A percentile compares a stretch with the other conserved stretches of the same genome.
Conservation (phyloP, 2,797 vertebrate genomes). For the Helicolenus hilgendorfi region DNA sequence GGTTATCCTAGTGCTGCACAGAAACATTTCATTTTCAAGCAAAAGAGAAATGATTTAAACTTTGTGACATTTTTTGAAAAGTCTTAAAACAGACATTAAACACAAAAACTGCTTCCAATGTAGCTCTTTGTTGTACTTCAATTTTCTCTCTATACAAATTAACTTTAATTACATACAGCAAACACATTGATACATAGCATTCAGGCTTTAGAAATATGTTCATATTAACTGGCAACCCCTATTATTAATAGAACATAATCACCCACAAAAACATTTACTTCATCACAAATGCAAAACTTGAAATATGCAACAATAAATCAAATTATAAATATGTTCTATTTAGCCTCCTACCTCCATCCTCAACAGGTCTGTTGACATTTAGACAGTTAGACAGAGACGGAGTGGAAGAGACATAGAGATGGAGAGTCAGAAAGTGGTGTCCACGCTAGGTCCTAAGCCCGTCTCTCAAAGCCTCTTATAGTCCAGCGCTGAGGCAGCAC, state of each 20-base stretch:
- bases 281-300: neutral
- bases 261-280: neutral
- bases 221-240: neutral
- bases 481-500: conserved; percentile 55
- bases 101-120: neutral
- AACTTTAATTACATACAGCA: neutral
- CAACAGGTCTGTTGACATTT: neutral
- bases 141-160: neutral
- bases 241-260: neutral
- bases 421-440: conserved; percentile 14
- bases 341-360: conserved; percentile 46
- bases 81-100: neutral
- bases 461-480: conserved; percentile 77
- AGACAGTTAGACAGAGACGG: neutral
- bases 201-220: neutral
- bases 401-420: neutral
- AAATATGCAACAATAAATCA: neutral
- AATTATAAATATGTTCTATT: neutral
- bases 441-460: conserved; percentile 5
- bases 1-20: neutral
- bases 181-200: neutral
- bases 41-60: neutral
- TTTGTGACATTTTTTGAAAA: neutral
- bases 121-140: neutral
- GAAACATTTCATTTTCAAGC: neutral